Conservation (phyloP, 2,113 vertebrate genomes). For the Epinephelus fuscoguttatus region DNA sequence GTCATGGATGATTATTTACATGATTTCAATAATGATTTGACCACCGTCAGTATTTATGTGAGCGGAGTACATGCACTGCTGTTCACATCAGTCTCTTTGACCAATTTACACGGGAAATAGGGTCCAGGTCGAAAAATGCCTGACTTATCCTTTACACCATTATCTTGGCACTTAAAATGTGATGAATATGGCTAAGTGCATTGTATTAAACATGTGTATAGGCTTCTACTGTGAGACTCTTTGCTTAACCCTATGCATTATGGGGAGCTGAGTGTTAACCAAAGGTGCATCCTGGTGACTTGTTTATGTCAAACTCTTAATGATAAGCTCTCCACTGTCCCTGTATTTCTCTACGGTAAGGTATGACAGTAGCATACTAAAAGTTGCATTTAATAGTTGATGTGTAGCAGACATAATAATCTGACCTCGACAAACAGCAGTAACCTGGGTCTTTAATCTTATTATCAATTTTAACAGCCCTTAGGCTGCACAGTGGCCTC, state of each 20-base stretch:
- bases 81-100: too few relatives aligned
- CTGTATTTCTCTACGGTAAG: background rate
- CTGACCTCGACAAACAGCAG: background rate
- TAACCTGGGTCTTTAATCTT: background rate
- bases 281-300: background rate
- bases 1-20: too few relatives aligned
- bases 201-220: background rate
- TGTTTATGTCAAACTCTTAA: background rate
- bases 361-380: background rate
- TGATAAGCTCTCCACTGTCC: background rate
- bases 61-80: too few relatives aligned
- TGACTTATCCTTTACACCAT: too few relatives aligned
- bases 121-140: too few relatives aligned
- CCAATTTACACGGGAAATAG: too few relatives aligned
- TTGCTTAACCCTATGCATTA: background rate
- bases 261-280: background rate
- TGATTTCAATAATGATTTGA: too few relatives aligned
- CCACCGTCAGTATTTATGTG: too few relatives aligned
- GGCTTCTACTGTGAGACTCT: too few relatives aligned
- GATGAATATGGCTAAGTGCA: background rate
- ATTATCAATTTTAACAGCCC: background rate
- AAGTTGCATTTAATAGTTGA: background rate
- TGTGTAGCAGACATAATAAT: slow-evolving; percentile 1
- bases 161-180: too few relatives aligned
- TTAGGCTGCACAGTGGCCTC: background rate